These are phyloP conservation scores for Burhinus oedicnemus DNA, from an alignment of 2,113 vertebrate species.

Conservation along the genomic window DNA sequence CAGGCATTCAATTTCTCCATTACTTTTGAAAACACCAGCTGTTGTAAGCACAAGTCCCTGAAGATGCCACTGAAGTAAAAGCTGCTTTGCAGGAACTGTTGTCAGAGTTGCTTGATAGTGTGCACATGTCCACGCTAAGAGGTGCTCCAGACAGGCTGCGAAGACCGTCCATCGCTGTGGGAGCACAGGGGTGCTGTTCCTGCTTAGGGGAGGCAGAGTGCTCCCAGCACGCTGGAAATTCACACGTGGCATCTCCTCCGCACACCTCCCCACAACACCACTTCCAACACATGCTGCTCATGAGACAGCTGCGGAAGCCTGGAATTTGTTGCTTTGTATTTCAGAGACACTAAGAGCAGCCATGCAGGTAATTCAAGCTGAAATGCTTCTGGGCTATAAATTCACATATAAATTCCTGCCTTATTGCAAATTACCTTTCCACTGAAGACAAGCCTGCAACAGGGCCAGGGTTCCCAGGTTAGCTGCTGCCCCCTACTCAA, in stretches of 20 bases:
- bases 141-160: not conserved
- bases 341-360: not conserved
- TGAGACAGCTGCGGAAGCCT: not conserved
- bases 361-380: not conserved
- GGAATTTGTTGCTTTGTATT: not conserved
- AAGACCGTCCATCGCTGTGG: not conserved
- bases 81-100: not conserved
- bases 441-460: not conserved
- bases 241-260: rapidly evolving
- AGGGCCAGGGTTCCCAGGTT: not conserved
- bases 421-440: not conserved
- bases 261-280: not conserved
- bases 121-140: not conserved
- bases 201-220: not conserved
- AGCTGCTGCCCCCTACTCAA: not conserved
- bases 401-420: not conserved
- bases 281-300: not conserved
- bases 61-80: not conserved
- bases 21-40: not conserved
- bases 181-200: not conserved
- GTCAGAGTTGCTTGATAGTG: not conserved
- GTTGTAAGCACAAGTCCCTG: not conserved
- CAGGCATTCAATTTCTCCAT: not conserved
- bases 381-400: not conserved
- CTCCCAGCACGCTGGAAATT: not conserved